Evolutionary conservation across 2,113 vertebrate genomes (phyloP), one percentile per base, ranked within the genome.

Genomic region (Anas platyrhynchos): DNA sequence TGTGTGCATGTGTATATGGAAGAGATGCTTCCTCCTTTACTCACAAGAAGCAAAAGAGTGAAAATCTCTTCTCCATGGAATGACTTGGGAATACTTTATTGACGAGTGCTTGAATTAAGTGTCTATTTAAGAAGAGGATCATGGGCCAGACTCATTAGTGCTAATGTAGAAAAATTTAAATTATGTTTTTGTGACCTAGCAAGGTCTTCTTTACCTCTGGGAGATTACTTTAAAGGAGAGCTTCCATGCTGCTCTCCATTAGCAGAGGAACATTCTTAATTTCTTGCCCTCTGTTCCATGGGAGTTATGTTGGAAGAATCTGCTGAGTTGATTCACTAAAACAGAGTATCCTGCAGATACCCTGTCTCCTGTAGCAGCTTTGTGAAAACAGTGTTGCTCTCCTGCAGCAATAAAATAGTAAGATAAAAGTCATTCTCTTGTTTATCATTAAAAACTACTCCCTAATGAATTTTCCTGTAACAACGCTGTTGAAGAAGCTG

Each of bases 81-180:
- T 69, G 54, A 44, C 93, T 88, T 83, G 88, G 94, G 91, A 93
- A 78, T 62, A 26, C 54, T 93, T 91, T 84, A 94, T 69, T 93
- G 91, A 91, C 54, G 77, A 94, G 83, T 84, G 62, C 74, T 92
- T 82, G 91, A 92, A 87, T 88, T 85, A 95, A 95, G 74, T 77
- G 36, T 50, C 88, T 94, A 0, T 91, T 95, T 95, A 85, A 91
- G 74, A 88, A 79, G 31, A 91, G 36, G 44, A 82, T 38, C 81
- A 89, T 52, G 81, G 86, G 81, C 86, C 86, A 96, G 69, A 43
- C 77, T 97, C 86, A 89, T 96, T 96, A 96, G 69, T 91, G 80
- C 50, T 96, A 93, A 86, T 66, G 62, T 8, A 84, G 65, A 46
- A 88, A 95, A 91, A 86, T 84, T 95, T 87, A 82, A 96, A 93